These are phyloP conservation scores for Leptinotarsa peninsularis DNA, from an alignment of 2,888 invertebrate genomes.

Conservation along the genomic window DNA sequence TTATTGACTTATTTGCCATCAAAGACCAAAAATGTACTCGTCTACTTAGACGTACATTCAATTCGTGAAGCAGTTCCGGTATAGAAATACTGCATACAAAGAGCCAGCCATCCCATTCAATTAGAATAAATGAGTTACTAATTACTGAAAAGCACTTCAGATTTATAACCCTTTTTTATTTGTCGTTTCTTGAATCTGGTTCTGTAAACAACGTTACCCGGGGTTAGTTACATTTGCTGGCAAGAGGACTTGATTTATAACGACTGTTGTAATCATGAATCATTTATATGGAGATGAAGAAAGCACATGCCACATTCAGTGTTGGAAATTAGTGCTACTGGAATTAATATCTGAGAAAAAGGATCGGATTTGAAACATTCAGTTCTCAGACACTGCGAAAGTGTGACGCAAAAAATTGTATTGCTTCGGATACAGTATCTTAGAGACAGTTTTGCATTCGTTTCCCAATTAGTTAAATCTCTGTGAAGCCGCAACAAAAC, in stretches of 20 bases:
- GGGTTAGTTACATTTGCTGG: not conserved
- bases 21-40: no score
- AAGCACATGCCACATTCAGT: not conserved
- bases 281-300: not conserved
- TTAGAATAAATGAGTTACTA: conserved; percentile 5
- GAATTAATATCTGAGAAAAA: not conserved
- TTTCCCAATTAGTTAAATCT: no score
- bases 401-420: no score
- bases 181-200: not conserved
- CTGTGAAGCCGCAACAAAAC: not conserved
- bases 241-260: not conserved
- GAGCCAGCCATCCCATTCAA: not conserved
- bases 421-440: no score
- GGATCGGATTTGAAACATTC: no score
- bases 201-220: not conserved
- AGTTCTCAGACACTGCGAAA: no score
- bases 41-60: not conserved
- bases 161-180: not conserved
- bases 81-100: not conserved
- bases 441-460: no score
- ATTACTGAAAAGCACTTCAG: conserved; percentile 8
- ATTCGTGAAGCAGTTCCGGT: not conserved
- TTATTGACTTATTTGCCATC: no score
- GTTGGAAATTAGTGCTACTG: not conserved
- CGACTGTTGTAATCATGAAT: not conserved